Conservation (phyloP, 1,140 invertebrate species). For the Dryas iulia region DNA sequence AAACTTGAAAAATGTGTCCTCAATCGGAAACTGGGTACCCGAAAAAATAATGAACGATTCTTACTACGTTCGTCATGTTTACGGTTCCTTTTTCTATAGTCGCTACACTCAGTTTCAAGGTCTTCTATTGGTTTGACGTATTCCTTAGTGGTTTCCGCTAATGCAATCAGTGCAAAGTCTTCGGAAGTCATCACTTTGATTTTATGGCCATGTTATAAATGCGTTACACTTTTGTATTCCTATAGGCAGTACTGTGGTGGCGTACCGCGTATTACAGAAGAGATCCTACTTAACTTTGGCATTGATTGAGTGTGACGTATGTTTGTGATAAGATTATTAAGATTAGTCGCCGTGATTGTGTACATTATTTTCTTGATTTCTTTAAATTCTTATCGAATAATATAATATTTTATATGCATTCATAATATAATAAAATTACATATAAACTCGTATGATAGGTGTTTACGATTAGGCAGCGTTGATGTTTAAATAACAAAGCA, state of each 20-base stretch:
- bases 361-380: slow-evolving; percentile 36
- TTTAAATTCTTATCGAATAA: background rate
- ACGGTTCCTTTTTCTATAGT: slow-evolving; percentile 33
- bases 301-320: slow-evolving; percentile 74
- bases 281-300: slow-evolving; percentile 62
- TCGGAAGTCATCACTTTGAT: slow-evolving; percentile 58
- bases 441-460: background rate
- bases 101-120: slow-evolving; percentile 27
- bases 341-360: slow-evolving; percentile 61
- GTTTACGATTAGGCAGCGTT: too few relatives aligned
- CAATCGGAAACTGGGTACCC: slow-evolving; percentile 45
- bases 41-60: slow-evolving; percentile 36
- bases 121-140: slow-evolving; percentile 40
- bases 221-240: slow-evolving; percentile 27
- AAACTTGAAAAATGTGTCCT: slow-evolving; percentile 46
- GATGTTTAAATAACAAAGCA: background rate
- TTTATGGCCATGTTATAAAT: slow-evolving; percentile 50
- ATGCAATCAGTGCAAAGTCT: slow-evolving; percentile 45
- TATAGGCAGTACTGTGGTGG: slow-evolving; percentile 18
- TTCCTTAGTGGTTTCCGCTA: slow-evolving; percentile 47
- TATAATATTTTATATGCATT: background rate
- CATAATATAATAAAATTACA: background rate
- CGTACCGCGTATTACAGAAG: slow-evolving; percentile 46
- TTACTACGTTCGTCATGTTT: slow-evolving; percentile 21
- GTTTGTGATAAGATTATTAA: slow-evolving; percentile 64